Base-by-base conservation (phyloP, 2,113 vertebrate species). In the Zeus faber region DNA sequence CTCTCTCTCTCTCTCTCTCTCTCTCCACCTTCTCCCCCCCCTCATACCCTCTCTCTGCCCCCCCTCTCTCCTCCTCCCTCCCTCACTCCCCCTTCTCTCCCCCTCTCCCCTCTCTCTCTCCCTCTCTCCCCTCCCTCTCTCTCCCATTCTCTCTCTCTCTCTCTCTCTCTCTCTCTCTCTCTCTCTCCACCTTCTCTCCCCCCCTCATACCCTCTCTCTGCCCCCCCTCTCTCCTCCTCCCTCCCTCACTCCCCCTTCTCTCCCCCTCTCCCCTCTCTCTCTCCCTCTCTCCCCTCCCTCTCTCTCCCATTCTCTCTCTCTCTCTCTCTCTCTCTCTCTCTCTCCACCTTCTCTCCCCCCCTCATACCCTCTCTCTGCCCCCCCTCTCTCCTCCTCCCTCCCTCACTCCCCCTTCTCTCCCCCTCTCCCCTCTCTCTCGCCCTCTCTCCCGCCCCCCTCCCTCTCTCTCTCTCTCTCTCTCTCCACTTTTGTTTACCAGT, bases 401-500 rank as follows among this genome's bases (percentile, higher is more conserved):
- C n/a, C 25, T 6, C 7, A 3, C 16, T 48, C 39, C 40, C 24
- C 27, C 37, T n/a, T n/a, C n/a, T n/a, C n/a, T n/a, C n/a, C n/a
- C n/a, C n/a, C n/a, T n/a, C n/a, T n/a, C 9, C 17, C 27, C 25
- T n/a, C 24, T 5, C 1, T 13, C 24, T 49, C 18, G 22, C 17
- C 8, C 10, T 20, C 11, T 51, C 31, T 22, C 14, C 2, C 17
- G n/a, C 8, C 17, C 4, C n/a, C 18, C 40, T 41, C 25, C n/a
- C 13, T 29, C 46, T 25, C 5, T 18, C 25, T 18, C 24, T 29
- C 6, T 9, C 5, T 11, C 26, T 9, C 49, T 33, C 8, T 9
- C 33, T 73, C 58, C 62, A 26, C 59, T 40, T 71, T 80, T 80
- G 77, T 86, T 88, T 84, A 75, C 47, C 70, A 59, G 54, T 31